Evolutionary conservation across 2,888 invertebrate genomes (phyloP).

Genomic region (Ashinkailepas kermadecensis): DNA sequence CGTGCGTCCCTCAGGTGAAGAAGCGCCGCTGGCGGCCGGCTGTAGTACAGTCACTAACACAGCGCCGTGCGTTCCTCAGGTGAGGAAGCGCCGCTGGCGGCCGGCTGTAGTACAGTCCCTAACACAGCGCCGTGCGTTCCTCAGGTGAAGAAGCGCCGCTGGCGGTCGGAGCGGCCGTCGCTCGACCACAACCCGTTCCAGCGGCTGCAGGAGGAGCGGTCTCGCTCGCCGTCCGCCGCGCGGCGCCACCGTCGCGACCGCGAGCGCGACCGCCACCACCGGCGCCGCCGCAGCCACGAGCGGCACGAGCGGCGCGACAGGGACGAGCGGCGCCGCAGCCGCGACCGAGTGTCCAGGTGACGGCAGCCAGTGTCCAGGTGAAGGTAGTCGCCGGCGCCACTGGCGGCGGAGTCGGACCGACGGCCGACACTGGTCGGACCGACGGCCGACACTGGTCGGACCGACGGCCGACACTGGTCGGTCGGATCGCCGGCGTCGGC

Average conservation of each 20-base stretch:
- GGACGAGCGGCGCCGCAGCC: not conserved
- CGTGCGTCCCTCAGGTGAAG: too few species aligned
- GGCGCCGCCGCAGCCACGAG: not conserved
- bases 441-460: too few species aligned
- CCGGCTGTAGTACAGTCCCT: too few species aligned
- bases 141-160: not conserved
- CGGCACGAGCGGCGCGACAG: not conserved
- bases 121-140: too few species aligned
- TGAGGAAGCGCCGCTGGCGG: not conserved
- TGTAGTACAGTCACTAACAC: too few species aligned
- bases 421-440: too few species aligned
- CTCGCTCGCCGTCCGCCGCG: not conserved
- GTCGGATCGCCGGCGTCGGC: too few species aligned
- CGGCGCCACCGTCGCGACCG: not conserved
- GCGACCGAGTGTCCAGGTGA: not conserved
- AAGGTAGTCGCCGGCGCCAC: too few species aligned
- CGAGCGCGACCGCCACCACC: not conserved
- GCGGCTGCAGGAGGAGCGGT: not conserved
- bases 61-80: too few species aligned
- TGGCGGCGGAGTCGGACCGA: too few species aligned
- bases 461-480: too few species aligned
- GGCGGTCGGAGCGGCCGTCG: not conserved
- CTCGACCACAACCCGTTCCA: slow-evolving; percentile 11
- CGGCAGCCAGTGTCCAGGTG: not conserved
- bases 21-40: too few species aligned